These are phyloP conservation scores for Drosophila nigromelanica DNA, from an alignment of 1,140 invertebrate species.

Conservation along the genomic window DNA sequence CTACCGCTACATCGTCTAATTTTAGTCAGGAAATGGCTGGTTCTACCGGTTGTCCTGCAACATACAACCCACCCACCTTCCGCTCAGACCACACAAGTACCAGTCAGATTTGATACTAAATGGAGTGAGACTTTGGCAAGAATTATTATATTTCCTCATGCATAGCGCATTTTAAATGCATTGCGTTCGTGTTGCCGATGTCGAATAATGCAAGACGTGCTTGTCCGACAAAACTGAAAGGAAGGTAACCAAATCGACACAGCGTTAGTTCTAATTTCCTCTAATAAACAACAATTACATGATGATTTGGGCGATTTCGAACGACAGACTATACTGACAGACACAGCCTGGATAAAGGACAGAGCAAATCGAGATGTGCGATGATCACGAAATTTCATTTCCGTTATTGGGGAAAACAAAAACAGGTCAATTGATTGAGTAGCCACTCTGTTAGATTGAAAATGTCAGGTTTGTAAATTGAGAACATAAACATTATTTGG, in stretches of 20 bases:
- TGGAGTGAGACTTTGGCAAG: conserved; percentile 76
- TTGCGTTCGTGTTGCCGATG: neutral
- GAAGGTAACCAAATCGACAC: conserved; percentile 11
- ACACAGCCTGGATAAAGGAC: neutral
- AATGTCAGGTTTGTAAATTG: neutral
- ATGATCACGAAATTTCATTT: conserved; percentile 70
- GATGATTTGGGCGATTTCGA: conserved; percentile 1
- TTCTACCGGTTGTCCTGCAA: conserved; percentile 6
- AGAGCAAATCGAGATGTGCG: conserved; percentile 30
- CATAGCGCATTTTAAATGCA: conserved; percentile 57
- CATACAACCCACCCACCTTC: neutral
- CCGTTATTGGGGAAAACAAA: conserved; percentile 39
- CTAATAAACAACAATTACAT: conserved; percentile 63
- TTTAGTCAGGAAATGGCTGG: conserved; percentile 27
- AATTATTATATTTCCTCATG: conserved; percentile 83
- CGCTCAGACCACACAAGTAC: neutral
- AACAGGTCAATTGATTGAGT: too few relatives aligned
- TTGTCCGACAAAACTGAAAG: conserved; percentile 21
- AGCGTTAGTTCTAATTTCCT: conserved; percentile 59
- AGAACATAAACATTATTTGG: neutral
- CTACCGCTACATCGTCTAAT: conserved; percentile 5
- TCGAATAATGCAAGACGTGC: conserved; percentile 36
- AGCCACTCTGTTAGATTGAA: neutral
- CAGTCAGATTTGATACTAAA: conserved; percentile 55
- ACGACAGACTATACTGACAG: neutral